A percentile compares a stretch with the other conserved stretches of the same genome.
phyloP scores from a whole-genome alignment of 2,113 vertebrate genomes.

The Spermophilus dauricus region DNA sequence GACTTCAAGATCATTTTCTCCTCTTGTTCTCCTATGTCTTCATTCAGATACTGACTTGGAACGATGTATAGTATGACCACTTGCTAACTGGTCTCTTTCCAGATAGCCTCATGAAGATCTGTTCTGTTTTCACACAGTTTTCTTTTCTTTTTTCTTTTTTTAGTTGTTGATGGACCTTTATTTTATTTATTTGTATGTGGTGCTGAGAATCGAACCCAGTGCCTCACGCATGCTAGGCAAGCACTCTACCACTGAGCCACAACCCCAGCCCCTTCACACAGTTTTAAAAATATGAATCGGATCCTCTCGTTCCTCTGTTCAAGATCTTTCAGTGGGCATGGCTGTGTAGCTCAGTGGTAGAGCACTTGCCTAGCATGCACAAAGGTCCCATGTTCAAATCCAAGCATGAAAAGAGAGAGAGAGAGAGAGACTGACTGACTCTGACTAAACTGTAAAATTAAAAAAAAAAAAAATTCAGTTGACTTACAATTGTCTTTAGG shows the following conservation, averaged over 20 bases:
- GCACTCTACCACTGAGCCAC: no score
- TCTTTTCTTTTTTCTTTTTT: no score
- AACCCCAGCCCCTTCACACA: neutral
- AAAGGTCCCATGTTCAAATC: neutral
- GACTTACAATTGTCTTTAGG: neutral
- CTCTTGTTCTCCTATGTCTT: neutral
- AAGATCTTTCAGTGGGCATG: neutral
- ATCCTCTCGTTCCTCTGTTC: neutral
- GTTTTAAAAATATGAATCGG: conserved; percentile 1
- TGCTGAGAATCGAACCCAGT: no score
- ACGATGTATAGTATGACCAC: neutral
- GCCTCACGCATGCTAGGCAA: no score
- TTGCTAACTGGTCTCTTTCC: neutral
- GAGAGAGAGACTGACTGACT: no score
- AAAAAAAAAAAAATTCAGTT: neutral
- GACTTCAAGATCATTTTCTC: neutral
- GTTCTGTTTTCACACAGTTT: neutral
- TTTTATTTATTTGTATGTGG: no score
- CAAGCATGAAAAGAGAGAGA: neutral
- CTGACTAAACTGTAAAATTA: no score
- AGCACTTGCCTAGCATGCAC: neutral
- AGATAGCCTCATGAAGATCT: neutral
- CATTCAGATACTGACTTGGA: neutral
- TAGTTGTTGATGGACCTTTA: no score
- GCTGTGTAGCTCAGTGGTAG: neutral